Conservation (phyloP, 2,797 vertebrate genomes). For the Potorous gilbertii region DNA sequence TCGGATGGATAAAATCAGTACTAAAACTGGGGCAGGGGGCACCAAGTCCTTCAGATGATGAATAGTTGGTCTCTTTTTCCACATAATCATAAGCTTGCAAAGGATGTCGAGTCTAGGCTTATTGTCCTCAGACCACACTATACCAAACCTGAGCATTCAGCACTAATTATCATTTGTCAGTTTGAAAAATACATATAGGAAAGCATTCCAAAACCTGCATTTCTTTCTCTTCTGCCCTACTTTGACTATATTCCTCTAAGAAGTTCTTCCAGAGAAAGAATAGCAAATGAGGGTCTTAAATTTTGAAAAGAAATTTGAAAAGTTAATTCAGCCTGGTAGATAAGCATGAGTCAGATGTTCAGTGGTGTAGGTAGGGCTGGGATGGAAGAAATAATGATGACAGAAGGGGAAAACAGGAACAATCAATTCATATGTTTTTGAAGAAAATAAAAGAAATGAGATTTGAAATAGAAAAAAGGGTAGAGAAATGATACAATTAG, state of each 20-base stretch:
- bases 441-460: conserved; percentile 3
- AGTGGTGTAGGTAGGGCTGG: not conserved
- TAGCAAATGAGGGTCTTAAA: not conserved
- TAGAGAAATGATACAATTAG: conserved; percentile 29
- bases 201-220: not conserved
- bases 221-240: not conserved
- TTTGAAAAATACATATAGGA: not conserved
- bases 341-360: not conserved
- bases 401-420: conserved; percentile 1
- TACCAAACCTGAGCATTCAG: not conserved
- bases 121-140: not conserved
- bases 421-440: conserved; percentile 38
- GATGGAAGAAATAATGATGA: conserved; percentile 9
- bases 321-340: not conserved
- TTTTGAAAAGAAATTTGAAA: not conserved
- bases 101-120: not conserved
- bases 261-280: conserved; percentile 1
- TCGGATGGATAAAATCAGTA: not conserved
- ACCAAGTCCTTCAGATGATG: not conserved
- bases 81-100: not conserved
- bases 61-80: conserved; percentile 29
- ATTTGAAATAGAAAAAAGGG: conserved; percentile 32
- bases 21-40: not conserved
- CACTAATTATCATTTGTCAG: conserved; percentile 24
- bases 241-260: not conserved